Percentiles rank a stretch among this genome's conserved stretches.
These are phyloP conservation scores for Drosophila funebris DNA, from an alignment of 1,140 invertebrate genomes.

Conservation along the genomic window DNA sequence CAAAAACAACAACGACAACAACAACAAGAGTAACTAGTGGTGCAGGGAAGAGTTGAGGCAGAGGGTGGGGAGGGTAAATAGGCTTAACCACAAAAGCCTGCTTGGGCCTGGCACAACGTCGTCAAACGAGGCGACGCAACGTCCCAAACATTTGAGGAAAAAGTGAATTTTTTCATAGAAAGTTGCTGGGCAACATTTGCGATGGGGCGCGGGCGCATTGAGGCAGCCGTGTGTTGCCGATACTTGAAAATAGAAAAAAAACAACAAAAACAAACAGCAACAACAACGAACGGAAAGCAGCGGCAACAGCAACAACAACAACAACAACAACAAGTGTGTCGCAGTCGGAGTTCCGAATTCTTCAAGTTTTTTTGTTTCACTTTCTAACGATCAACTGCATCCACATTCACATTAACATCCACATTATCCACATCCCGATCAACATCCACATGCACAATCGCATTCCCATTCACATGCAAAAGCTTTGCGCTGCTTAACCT, in stretches of 20 bases:
- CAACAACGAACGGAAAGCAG: neutral
- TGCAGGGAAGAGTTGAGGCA: neutral
- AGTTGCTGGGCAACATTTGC: constrained; percentile 79
- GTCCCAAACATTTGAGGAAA: constrained; percentile 59
- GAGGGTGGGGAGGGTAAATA: neutral
- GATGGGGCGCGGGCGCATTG: constrained; percentile 44
- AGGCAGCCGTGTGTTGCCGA: too few relatives aligned
- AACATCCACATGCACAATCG: neutral
- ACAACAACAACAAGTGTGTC: constrained; percentile 22
- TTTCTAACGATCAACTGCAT: constrained; percentile 32
- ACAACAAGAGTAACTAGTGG: neutral
- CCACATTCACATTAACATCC: neutral
- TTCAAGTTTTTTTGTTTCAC: constrained; percentile 39
- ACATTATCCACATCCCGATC: neutral
- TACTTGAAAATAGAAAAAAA: constrained; percentile 79
- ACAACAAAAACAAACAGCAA: constrained; percentile 1
- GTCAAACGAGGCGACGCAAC: constrained; percentile 2
- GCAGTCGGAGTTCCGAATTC: constrained; percentile 19
- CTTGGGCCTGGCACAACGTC: constrained; percentile 22
- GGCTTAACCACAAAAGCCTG: constrained; percentile 46
- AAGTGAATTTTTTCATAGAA: constrained; percentile 82
- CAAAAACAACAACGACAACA: constrained; percentile 30
- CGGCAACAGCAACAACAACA: constrained; percentile 1
- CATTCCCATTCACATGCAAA: neutral
- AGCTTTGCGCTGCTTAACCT: neutral